These are phyloP conservation scores for Alitta virens DNA, from an alignment of 2,888 invertebrate species.

Conservation along the genomic window DNA sequence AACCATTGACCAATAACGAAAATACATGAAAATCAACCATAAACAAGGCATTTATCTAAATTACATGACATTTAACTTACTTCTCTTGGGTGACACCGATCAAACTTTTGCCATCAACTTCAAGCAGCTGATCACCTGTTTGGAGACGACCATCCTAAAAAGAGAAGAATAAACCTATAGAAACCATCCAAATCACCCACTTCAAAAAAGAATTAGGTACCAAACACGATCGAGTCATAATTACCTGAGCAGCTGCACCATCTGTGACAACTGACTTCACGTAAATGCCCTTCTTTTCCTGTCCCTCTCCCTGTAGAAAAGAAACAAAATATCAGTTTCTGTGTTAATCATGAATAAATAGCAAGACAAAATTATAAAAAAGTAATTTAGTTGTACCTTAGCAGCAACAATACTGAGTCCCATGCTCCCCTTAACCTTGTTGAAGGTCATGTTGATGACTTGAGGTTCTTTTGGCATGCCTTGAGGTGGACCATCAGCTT, in stretches of 20 bases:
- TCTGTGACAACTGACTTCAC: conserved; percentile 96
- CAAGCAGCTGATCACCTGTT: conserved; percentile 94
- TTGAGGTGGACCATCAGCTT: conserved; percentile 7
- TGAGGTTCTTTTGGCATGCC: conserved; percentile 60
- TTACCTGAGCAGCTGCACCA: conserved; percentile 60
- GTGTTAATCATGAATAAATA: too few relatives aligned
- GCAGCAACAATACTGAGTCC: conserved; percentile 98
- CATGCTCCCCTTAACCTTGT: conserved; percentile 95
- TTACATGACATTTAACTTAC: conserved; percentile 53
- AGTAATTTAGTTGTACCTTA: conserved; percentile 65
- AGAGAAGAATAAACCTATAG: conserved; percentile 7
- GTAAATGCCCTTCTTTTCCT: conserved; percentile 89
- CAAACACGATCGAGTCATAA: too few relatives aligned
- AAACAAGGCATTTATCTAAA: too few relatives aligned
- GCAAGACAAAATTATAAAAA: too few relatives aligned
- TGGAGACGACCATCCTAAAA: conserved; percentile 84
- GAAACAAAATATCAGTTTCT: background rate
- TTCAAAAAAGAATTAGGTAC: too few relatives aligned
- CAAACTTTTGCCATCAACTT: conserved; percentile 94
- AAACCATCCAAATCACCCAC: background rate
- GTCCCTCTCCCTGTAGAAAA: conserved; percentile 68
- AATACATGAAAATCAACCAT: too few relatives aligned
- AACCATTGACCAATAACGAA: too few relatives aligned
- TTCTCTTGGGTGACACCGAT: conserved; percentile 74
- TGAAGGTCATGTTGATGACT: conserved; percentile 80